Evolutionary conservation across 2,888 invertebrate species (phyloP).

Genomic region (Arenicola marina): DNA sequence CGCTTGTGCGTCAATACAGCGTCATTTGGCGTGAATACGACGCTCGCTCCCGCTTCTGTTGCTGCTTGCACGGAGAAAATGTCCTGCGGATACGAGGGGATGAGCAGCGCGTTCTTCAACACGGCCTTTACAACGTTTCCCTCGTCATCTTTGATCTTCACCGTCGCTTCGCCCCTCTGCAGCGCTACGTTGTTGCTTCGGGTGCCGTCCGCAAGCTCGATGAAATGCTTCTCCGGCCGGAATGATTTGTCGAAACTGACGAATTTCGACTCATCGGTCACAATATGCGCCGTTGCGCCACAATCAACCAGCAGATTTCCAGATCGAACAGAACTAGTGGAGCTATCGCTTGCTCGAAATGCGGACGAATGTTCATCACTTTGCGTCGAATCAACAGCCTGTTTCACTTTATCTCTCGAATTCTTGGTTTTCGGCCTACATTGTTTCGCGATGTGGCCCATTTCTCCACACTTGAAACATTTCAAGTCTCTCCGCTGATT

Average conservation of each 20-base stretch:
- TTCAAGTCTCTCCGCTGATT: no score
- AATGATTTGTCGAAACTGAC: constrained; percentile 21
- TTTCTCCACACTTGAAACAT: no score
- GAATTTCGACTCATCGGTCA: constrained; percentile 20
- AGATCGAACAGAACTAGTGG: neutral
- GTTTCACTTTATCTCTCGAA: neutral
- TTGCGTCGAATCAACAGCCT: no score
- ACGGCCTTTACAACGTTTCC: no score
- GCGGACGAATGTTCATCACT: no score
- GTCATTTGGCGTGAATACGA: constrained; percentile 19
- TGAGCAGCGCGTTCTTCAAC: constrained; percentile 8
- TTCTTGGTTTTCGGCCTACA: neutral
- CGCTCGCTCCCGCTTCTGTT: constrained; percentile 20
- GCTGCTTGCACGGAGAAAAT: constrained; percentile 36
- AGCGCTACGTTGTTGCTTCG: constrained; percentile 20
- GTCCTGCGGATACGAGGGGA: constrained; percentile 25
- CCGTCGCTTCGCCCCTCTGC: constrained; percentile 15
- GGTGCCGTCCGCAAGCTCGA: constrained; percentile 32
- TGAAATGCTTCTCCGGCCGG: constrained; percentile 21
- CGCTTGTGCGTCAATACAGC: constrained; percentile 3
- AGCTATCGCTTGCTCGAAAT: neutral
- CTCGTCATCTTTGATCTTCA: constrained; percentile 12
- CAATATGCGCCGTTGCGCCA: constrained; percentile 24
- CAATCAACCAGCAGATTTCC: constrained; percentile 20
- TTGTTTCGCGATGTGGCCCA: neutral